Conservation (phyloP, 2,888 invertebrate genomes). For the Dasypolia templi region DNA sequence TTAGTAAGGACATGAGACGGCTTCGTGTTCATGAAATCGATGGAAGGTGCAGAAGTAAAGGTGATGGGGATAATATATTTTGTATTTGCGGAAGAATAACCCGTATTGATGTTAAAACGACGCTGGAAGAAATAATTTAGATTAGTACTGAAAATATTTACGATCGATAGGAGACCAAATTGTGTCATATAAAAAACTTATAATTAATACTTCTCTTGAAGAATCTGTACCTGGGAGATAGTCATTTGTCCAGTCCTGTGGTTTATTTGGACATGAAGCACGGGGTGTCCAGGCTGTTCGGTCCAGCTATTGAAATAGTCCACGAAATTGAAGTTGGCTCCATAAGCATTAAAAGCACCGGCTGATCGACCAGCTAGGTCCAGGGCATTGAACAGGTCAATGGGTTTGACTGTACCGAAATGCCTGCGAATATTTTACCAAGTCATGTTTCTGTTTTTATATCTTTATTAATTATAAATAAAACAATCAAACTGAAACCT, state of each 20-base stretch:
- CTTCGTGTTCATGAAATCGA: constrained; percentile 83
- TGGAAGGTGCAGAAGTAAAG: constrained; percentile 80
- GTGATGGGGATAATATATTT: constrained; percentile 86
- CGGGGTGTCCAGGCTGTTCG: constrained; percentile 91
- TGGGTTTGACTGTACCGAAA: constrained; percentile 85
- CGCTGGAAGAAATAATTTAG: constrained; percentile 74
- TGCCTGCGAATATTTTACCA: constrained; percentile 69
- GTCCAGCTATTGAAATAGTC: constrained; percentile 89
- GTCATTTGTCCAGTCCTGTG: constrained; percentile 81
- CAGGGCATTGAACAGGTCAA: constrained; percentile 87
- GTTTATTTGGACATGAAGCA: constrained; percentile 89
- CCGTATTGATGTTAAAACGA: constrained; percentile 88
- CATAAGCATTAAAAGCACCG: constrained; percentile 78
- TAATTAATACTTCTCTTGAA: background rate
- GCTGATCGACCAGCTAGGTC: constrained; percentile 74
- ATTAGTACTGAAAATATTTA: constrained; percentile 4
- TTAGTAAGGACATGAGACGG: constrained; percentile 82
- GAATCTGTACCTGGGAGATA: constrained; percentile 82
- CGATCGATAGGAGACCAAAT: background rate
- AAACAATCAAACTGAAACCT: constrained; percentile 4
- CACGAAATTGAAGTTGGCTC: constrained; percentile 79
- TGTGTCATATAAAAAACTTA: background rate
- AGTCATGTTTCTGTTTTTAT: background rate
- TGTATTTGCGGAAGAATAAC: constrained; percentile 72
- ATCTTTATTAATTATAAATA: no score